Conservation (phyloP, 1,140 invertebrate species). For the Atta cephalotes region DNA sequence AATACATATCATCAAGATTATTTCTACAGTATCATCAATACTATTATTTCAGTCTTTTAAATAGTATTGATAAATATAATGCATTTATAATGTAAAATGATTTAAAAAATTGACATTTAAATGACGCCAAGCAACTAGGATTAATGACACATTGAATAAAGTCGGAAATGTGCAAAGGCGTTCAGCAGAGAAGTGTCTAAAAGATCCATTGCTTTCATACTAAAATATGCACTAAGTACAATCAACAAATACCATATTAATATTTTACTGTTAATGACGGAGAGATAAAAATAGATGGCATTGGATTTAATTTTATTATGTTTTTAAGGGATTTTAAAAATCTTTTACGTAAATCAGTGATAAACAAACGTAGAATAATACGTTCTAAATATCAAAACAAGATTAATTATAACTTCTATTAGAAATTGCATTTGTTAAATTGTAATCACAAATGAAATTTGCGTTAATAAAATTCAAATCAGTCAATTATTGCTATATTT, state of each 20-base stretch:
- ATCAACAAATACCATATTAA: too few species aligned
- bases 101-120: neutral
- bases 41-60: too few species aligned
- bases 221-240: too few species aligned
- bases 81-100: conserved; percentile 1
- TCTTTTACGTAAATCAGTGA: neutral
- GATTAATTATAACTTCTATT: neutral
- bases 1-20: too few species aligned
- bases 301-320: conserved; percentile 21
- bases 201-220: too few species aligned
- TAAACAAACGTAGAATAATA: neutral
- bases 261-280: too few species aligned
- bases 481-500: neutral
- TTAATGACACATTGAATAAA: conserved; percentile 14
- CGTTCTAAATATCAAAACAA: neutral
- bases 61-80: neutral
- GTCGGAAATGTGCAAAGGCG: neutral
- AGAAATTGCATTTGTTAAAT: neutral
- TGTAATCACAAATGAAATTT: neutral
- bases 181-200: too few species aligned
- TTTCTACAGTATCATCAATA: too few species aligned
- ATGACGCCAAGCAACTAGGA: neutral
- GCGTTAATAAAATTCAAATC: neutral
- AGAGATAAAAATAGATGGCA: neutral
- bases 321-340: neutral